phyloP scores from a whole-genome alignment of 2,113 vertebrate species.

The Piprites chloris region DNA sequence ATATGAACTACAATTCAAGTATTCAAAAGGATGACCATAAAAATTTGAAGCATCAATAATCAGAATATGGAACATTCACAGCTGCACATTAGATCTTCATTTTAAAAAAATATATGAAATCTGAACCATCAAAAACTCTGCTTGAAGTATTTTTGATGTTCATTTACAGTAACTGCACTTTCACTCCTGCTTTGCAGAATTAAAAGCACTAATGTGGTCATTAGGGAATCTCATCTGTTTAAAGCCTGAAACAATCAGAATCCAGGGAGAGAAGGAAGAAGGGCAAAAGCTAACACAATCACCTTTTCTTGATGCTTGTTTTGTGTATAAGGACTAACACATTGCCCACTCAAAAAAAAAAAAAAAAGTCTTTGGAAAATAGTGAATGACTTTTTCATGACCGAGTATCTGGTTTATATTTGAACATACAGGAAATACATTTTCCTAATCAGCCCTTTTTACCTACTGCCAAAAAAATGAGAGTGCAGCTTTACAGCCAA shows the following conservation, averaged over 20 bases:
- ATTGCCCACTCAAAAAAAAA: neutral
- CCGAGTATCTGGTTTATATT: slow-evolving; percentile 9
- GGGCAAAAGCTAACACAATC: neutral
- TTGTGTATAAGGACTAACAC: neutral
- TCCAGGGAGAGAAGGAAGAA: neutral
- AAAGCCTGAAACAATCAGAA: slow-evolving; percentile 6
- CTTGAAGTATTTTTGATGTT: neutral
- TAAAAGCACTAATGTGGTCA: neutral
- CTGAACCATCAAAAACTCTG: neutral
- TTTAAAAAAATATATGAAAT: neutral
- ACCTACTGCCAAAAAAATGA: slow-evolving; percentile 18
- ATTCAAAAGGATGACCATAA: neutral
- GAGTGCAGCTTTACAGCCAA: slow-evolving; percentile 12
- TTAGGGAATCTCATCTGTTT: neutral
- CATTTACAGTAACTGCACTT: neutral
- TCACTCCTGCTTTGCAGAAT: neutral
- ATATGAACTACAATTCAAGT: neutral
- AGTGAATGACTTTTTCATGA: neutral
- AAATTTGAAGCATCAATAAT: neutral
- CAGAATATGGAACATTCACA: neutral
- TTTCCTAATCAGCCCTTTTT: slow-evolving; percentile 5
- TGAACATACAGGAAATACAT: slow-evolving; percentile 34
- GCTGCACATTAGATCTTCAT: neutral
- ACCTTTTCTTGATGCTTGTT: neutral
- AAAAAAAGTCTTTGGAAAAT: neutral